Evolutionary conservation across 2,888 invertebrate genomes (phyloP), one percentile per base, ranked within the genome.

Genomic region (Drosophila mettleri): DNA sequence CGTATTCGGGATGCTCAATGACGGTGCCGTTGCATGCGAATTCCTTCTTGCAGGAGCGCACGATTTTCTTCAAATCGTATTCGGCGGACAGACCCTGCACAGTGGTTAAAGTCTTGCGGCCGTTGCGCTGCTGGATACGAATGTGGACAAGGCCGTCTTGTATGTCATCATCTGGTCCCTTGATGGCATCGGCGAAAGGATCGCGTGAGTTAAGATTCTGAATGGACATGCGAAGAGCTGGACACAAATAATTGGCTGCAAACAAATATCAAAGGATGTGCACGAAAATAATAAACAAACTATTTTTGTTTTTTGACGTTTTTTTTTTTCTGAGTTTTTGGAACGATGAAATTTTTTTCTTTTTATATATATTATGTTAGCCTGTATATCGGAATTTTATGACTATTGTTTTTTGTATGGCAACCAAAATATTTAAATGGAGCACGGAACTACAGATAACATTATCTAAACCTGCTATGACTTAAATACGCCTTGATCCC

Each of bases 21-120:
- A 99, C 99, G 91, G 99, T 99, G 93, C 99, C 99, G 96, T 99
- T 99, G 95, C 99, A 99, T 92, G 99, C 99, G 94, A 99, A 99
- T 94, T 99, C 98, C 95, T 98, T 98, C 95, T 98, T 99, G 95
- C 99, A 98, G 94, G 98, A 98, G 94, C 98, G 97, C 91, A 99
- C 99, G 93, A 99, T 99, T 95, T 99, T 99, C 94, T 99, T 99
- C 94, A 99, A 95, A 95, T 99, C 99, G 96, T 99, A 99, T 94
- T 97, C 97, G 91, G 97, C 95, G 90, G 97, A 97, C 90, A 97
- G 95, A 90, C 98, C 98, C 94, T 99, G 99, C 89, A 99, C 98
- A 92, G 99, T 99, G 91, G 99, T 99, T 94, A 99, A 94, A 93
- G 99, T 99, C 95, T 99, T 99, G 89, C 99, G 97, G 94, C 99